These are phyloP conservation scores for Trichonephila inaurata DNA, from an alignment of 1,140 invertebrate genomes.

Conservation along the genomic window DNA sequence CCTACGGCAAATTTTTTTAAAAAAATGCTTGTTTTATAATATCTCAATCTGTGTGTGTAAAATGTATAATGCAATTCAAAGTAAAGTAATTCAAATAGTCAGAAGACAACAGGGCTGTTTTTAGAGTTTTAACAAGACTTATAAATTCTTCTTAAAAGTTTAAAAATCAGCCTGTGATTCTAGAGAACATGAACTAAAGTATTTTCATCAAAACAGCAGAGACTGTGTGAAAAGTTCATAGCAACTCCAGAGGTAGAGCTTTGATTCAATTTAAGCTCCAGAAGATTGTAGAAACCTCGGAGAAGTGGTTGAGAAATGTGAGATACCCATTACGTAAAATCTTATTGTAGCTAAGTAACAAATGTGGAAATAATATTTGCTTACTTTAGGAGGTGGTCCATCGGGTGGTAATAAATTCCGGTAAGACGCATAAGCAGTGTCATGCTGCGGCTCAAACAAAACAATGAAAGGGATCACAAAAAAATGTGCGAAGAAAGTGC, in stretches of 20 bases:
- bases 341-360: background rate
- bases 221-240: background rate
- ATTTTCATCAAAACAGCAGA: background rate
- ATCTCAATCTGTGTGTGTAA: too few relatives aligned
- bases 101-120: too few relatives aligned
- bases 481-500: conserved; percentile 68
- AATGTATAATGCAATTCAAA: too few relatives aligned
- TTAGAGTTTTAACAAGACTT: too few relatives aligned
- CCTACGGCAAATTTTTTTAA: too few relatives aligned
- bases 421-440: conserved; percentile 42
- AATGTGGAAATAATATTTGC: background rate
- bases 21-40: too few relatives aligned
- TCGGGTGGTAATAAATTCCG: conserved; percentile 47
- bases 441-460: conserved; percentile 62
- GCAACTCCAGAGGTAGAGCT: background rate
- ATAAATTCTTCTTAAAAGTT: too few relatives aligned
- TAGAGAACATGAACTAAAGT: too few relatives aligned
- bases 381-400: conserved; percentile 24
- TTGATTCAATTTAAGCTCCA: background rate
- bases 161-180: too few relatives aligned
- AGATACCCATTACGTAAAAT: background rate
- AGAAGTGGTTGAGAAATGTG: background rate
- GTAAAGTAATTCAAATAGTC: too few relatives aligned
- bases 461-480: conserved; percentile 46
- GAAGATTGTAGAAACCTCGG: background rate